Conservation (phyloP, 2,888 invertebrate genomes). For the Gari tellinella region DNA sequence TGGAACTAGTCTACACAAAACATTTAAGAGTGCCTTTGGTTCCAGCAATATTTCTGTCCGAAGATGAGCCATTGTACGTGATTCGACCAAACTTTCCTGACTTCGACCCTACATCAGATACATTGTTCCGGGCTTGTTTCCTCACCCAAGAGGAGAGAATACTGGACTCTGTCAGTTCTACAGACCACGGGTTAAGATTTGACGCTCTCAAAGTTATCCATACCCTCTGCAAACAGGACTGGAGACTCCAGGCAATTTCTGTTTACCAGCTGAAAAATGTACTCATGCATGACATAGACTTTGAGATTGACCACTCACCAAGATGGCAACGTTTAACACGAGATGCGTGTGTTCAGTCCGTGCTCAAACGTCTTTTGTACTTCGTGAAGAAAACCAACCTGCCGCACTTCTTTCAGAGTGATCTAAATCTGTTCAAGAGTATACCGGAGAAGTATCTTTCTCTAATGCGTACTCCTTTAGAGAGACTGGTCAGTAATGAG, state of each 20-base stretch:
- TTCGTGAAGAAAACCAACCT: constrained; percentile 63
- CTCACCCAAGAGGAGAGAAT: constrained; percentile 51
- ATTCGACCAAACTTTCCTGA: constrained; percentile 55
- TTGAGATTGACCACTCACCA: constrained; percentile 74
- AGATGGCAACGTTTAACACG: constrained; percentile 76
- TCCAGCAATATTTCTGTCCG: constrained; percentile 48
- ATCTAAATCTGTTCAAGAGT: constrained; percentile 70
- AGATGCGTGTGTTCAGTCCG: constrained; percentile 69
- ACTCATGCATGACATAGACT: constrained; percentile 76
- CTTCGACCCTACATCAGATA: constrained; percentile 56
- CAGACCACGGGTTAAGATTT: constrained; percentile 56
- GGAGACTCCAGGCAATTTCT: constrained; percentile 55
- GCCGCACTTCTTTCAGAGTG: constrained; percentile 77
- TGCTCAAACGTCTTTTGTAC: constrained; percentile 70
- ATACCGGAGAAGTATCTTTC: constrained; percentile 59
- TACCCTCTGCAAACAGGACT: constrained; percentile 56
- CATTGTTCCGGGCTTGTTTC: constrained; percentile 49
- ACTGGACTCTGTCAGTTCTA: constrained; percentile 43
- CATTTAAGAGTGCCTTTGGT: constrained; percentile 47
- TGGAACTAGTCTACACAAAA: constrained; percentile 56
- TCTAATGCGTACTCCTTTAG: constrained; percentile 65
- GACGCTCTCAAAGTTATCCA: constrained; percentile 57
- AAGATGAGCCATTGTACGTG: constrained; percentile 53
- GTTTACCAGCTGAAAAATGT: constrained; percentile 78
- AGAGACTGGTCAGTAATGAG: constrained; percentile 67